phyloP scores from a whole-genome alignment of 1,140 invertebrate species.

The Neuroterus valhalla region DNA sequence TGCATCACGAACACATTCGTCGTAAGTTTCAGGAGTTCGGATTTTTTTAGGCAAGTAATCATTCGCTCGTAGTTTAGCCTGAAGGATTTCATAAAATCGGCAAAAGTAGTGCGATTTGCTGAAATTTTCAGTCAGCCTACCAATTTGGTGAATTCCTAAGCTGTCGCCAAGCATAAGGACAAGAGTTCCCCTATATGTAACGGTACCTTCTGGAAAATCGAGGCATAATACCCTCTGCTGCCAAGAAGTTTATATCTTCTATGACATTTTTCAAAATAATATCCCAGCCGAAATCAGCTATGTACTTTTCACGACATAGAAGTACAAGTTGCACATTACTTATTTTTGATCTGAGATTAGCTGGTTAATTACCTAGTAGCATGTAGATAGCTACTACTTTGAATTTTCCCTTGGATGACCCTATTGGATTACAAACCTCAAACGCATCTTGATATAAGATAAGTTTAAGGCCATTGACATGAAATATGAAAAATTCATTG shows the following conservation, averaged over 20 bases:
- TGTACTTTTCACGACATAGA: constrained; percentile 33
- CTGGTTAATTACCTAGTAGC: constrained; percentile 38
- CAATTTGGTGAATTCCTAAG: constrained; percentile 51
- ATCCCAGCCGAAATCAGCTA: constrained; percentile 33
- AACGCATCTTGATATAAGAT: constrained; percentile 45
- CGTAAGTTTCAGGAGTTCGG: constrained; percentile 34
- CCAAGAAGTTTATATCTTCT: constrained; percentile 27
- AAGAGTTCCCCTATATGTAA: too few species aligned
- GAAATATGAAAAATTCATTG: constrained; percentile 32
- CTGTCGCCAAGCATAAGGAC: too few species aligned
- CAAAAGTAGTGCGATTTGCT: constrained; percentile 46
- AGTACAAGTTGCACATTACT: constrained; percentile 26
- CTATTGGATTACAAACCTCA: constrained; percentile 1
- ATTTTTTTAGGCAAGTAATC: too few species aligned
- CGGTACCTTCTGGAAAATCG: background rate
- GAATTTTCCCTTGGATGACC: too few species aligned
- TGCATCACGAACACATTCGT: constrained; percentile 26
- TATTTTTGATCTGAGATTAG: constrained; percentile 33
- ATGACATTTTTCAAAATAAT: constrained; percentile 30
- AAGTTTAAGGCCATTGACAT: constrained; percentile 34
- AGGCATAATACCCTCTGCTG: constrained; percentile 39
- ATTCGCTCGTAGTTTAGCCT: background rate
- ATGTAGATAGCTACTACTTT: constrained; percentile 32
- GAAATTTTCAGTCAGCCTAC: constrained; percentile 53
- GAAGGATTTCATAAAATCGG: constrained; percentile 42